Evolutionary conservation across 2,888 invertebrate genomes (phyloP).

Genomic region (Pelosia muscerda): DNA sequence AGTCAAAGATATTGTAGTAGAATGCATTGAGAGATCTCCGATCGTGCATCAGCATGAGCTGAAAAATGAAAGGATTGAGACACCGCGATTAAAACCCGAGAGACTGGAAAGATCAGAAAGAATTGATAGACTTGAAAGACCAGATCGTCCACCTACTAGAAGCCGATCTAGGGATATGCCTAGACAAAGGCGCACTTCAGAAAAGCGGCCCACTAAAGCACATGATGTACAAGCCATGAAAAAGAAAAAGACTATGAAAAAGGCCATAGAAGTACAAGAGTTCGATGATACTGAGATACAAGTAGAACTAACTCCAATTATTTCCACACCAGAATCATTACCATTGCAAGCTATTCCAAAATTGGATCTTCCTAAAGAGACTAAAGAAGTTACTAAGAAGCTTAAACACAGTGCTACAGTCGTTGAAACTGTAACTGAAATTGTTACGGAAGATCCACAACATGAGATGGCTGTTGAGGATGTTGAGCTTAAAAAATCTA

Average conservation of each 20-base stretch:
- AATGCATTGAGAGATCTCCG: slow-evolving; percentile 65
- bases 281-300: slow-evolving; percentile 69
- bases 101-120: slow-evolving; percentile 61
- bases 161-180: slow-evolving; percentile 79
- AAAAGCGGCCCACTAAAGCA: slow-evolving; percentile 73
- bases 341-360: slow-evolving; percentile 22
- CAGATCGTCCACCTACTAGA: slow-evolving; percentile 63
- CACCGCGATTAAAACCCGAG: slow-evolving; percentile 42
- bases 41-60: slow-evolving; percentile 56
- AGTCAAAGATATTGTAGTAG: slow-evolving; percentile 71
- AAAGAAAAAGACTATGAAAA: slow-evolving; percentile 75
- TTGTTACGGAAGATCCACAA: slow-evolving; percentile 46
- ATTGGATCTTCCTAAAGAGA: slow-evolving; percentile 43
- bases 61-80: slow-evolving; percentile 56
- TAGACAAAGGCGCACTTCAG: slow-evolving; percentile 73
- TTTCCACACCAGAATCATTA: slow-evolving; percentile 18
- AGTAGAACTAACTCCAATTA: slow-evolving; percentile 41
- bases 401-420: slow-evolving; percentile 71
- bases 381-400: slow-evolving; percentile 63
- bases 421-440: slow-evolving; percentile 64
- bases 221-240: slow-evolving; percentile 71
- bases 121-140: slow-evolving; percentile 57
- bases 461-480: slow-evolving; percentile 51
- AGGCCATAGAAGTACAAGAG: slow-evolving; percentile 78
- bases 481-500: slow-evolving; percentile 66